Evolutionary conservation across 2,113 vertebrate genomes (phyloP).

Genomic region (Notothenia coriiceps): DNA sequence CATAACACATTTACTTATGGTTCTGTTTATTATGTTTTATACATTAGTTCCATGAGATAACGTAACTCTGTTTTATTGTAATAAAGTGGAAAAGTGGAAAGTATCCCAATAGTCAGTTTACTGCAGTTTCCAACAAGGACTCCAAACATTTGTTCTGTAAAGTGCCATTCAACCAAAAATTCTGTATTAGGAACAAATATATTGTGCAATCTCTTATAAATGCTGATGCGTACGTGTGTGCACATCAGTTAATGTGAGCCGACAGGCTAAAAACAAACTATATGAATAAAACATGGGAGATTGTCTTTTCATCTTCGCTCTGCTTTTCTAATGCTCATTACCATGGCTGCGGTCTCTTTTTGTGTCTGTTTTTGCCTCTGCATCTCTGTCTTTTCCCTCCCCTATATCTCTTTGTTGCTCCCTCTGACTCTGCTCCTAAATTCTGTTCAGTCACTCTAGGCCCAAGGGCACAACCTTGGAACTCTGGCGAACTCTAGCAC

Average conservation of each 20-base stretch:
- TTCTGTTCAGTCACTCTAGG: slow-evolving; percentile 53
- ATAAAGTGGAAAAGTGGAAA: slow-evolving; percentile 9
- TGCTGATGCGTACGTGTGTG: slow-evolving; percentile 59
- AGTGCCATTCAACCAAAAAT: slow-evolving; percentile 43
- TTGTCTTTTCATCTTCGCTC: slow-evolving; percentile 75
- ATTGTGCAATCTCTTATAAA: slow-evolving; percentile 35
- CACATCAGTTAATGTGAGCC: slow-evolving; percentile 59
- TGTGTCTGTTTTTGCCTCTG: slow-evolving; percentile 44
- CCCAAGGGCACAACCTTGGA: slow-evolving; percentile 70
- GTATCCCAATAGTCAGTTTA: background rate
- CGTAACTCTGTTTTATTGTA: background rate
- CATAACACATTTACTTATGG: background rate
- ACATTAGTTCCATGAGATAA: background rate
- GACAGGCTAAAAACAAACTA: slow-evolving; percentile 77
- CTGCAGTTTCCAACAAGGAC: slow-evolving; percentile 18
- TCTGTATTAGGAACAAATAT: slow-evolving; percentile 17
- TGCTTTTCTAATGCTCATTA: slow-evolving; percentile 77
- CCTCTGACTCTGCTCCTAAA: slow-evolving; percentile 14
- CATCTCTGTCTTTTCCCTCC: slow-evolving; percentile 24
- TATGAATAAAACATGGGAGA: slow-evolving; percentile 78
- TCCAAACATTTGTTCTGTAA: slow-evolving; percentile 38
- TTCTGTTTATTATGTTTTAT: background rate
- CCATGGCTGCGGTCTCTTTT: slow-evolving; percentile 58
- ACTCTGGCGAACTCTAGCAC: slow-evolving; percentile 37
- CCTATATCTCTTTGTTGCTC: slow-evolving; percentile 54